Percentiles rank a stretch among this genome's conserved stretches.
Conservation (phyloP, 1,140 invertebrate species). For the Drosophila arizonae region DNA sequence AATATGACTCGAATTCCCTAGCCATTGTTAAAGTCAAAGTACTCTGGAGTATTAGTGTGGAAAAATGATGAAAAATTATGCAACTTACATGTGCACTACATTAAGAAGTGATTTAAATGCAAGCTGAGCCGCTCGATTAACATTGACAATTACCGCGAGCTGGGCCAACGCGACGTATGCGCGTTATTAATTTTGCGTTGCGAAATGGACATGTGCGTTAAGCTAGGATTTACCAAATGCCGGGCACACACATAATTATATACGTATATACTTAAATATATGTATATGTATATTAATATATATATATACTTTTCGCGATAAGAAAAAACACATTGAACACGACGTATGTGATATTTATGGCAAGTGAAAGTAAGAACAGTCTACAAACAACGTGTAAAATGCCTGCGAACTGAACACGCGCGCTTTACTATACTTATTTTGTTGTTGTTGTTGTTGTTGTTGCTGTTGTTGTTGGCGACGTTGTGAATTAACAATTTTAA, state of each 20-base stretch:
- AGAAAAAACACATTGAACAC: constrained; percentile 18
- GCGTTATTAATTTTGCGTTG: constrained; percentile 41
- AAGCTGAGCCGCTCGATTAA: constrained; percentile 48
- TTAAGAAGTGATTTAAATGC: constrained; percentile 70
- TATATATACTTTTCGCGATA: constrained; percentile 55
- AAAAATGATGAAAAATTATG: constrained; percentile 57
- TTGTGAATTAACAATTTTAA: constrained; percentile 69
- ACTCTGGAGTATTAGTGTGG: background rate
- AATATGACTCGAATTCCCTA: no score
- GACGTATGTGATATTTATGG: constrained; percentile 41
- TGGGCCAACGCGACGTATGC: constrained; percentile 38
- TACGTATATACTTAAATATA: background rate
- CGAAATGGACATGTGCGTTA: constrained; percentile 28
- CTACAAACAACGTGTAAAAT: constrained; percentile 67
- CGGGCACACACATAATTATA: constrained; percentile 12
- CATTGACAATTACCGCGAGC: constrained; percentile 58
- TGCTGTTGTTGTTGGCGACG: constrained; percentile 21
- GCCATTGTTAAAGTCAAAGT: background rate
- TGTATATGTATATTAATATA: constrained; percentile 12
- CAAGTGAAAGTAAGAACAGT: constrained; percentile 27
- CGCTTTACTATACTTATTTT: constrained; percentile 42
- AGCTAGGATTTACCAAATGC: constrained; percentile 68
- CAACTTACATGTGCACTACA: constrained; percentile 58
- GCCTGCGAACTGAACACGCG: constrained; percentile 55
- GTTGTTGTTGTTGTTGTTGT: background rate